Conservation (phyloP, 1,140 invertebrate genomes). For the Drosophila seguyi region DNA sequence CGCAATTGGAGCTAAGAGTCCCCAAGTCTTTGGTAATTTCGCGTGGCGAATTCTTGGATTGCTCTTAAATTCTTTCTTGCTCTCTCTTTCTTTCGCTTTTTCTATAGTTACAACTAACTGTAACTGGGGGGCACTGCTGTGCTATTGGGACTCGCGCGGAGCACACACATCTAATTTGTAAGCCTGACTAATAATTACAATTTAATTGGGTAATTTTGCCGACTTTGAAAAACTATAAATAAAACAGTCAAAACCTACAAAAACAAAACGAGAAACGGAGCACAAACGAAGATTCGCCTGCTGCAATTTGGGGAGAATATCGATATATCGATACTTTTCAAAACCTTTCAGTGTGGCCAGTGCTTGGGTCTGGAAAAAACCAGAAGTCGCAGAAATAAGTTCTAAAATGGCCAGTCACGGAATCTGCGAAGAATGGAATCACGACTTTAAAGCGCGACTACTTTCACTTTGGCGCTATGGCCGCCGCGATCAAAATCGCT, state of each 20-base stretch:
- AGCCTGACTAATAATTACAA: neutral
- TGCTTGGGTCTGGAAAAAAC: neutral
- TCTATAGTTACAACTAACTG: slow-evolving; percentile 16
- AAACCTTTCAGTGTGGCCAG: neutral
- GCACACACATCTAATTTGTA: slow-evolving; percentile 24
- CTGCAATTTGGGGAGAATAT: slow-evolving; percentile 1
- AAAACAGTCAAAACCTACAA: slow-evolving; percentile 54
- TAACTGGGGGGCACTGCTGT: neutral
- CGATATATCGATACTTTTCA: slow-evolving; percentile 3
- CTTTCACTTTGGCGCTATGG: neutral
- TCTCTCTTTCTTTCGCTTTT: neutral
- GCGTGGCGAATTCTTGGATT: slow-evolving; percentile 29
- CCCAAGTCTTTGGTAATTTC: slow-evolving; percentile 16
- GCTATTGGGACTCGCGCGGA: neutral
- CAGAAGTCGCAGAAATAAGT: neutral
- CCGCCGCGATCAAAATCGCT: neutral
- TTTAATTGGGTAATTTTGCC: slow-evolving; percentile 36
- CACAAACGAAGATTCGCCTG: slow-evolving; percentile 12
- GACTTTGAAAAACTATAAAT: slow-evolving; percentile 45
- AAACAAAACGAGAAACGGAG: slow-evolving; percentile 48
- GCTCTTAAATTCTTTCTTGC: slow-evolving; percentile 4
- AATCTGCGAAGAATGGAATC: neutral
- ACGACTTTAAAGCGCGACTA: neutral
- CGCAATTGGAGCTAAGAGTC: slow-evolving; percentile 1
- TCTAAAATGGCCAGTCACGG: too few relatives aligned